A percentile compares a stretch with the other conserved stretches of the same genome.
Conservation (phyloP, 2,888 invertebrate species). For the Xanthia icteritia region DNA sequence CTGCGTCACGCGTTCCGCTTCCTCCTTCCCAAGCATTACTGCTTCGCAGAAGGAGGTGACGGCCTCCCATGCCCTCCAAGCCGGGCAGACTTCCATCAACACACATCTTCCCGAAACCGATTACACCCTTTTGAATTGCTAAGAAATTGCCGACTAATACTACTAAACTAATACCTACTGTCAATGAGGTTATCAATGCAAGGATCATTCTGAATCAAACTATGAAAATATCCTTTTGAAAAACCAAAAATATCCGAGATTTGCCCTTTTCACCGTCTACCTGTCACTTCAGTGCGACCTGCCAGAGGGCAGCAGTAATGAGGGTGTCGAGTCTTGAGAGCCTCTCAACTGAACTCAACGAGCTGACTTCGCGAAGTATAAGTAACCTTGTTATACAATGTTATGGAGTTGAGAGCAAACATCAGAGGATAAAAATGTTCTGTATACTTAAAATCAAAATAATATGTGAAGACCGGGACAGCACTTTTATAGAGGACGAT, state of each 20-base stretch:
- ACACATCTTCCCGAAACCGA: neutral
- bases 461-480: neutral
- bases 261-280: conserved; percentile 27
- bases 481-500: neutral
- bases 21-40: too few species aligned
- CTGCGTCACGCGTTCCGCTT: too few species aligned
- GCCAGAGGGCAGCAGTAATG: conserved; percentile 53
- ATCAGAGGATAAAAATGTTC: neutral
- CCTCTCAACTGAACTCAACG: conserved; percentile 41
- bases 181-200: neutral
- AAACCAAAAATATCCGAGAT: conserved; percentile 17
- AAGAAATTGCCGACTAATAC: neutral
- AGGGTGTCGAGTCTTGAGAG: conserved; percentile 40
- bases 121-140: neutral
- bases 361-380: conserved; percentile 50
- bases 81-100: too few species aligned
- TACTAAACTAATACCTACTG: neutral
- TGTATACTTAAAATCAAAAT: neutral
- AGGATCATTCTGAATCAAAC: neutral
- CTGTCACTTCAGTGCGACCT: conserved; percentile 35
- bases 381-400: conserved; percentile 35
- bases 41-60: too few species aligned
- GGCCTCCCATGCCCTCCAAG: too few species aligned
- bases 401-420: neutral
- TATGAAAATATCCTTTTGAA: neutral